These are phyloP conservation scores for Okamejei kenojei DNA, from an alignment of 2,797 vertebrate species.

Conservation along the genomic window DNA sequence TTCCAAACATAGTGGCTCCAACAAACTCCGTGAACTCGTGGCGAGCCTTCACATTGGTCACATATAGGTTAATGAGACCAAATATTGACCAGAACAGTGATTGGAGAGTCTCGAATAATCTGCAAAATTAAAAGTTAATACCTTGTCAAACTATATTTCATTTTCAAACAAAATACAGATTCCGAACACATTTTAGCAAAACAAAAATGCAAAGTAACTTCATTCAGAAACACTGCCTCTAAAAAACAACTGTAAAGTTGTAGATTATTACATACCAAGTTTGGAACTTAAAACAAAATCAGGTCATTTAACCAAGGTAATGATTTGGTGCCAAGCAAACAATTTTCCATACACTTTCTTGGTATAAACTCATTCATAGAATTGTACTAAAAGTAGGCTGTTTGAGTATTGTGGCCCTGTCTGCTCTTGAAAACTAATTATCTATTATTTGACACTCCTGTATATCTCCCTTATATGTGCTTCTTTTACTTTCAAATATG, in stretches of 20 bases:
- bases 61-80: constrained; percentile 88
- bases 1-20: constrained; percentile 94
- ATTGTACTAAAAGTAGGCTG: neutral
- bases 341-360: neutral
- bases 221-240: neutral
- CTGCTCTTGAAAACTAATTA: neutral
- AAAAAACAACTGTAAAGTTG: neutral
- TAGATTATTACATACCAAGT: neutral
- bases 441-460: neutral
- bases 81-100: constrained; percentile 98
- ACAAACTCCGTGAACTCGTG: constrained; percentile 93
- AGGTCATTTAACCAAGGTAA: neutral
- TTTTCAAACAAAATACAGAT: neutral
- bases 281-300: neutral
- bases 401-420: neutral
- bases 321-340: neutral
- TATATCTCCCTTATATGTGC: neutral
- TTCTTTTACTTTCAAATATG: neutral
- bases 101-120: constrained; percentile 90
- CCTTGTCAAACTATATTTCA: neutral
- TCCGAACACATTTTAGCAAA: neutral
- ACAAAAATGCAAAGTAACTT: neutral
- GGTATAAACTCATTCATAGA: neutral
- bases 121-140: constrained; percentile 47
- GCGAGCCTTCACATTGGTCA: constrained; percentile 77